These are phyloP conservation scores for Palythoa heliodiscus DNA, from an alignment of 92 coral and sea anemone genomes.

Conservation along the genomic window DNA sequence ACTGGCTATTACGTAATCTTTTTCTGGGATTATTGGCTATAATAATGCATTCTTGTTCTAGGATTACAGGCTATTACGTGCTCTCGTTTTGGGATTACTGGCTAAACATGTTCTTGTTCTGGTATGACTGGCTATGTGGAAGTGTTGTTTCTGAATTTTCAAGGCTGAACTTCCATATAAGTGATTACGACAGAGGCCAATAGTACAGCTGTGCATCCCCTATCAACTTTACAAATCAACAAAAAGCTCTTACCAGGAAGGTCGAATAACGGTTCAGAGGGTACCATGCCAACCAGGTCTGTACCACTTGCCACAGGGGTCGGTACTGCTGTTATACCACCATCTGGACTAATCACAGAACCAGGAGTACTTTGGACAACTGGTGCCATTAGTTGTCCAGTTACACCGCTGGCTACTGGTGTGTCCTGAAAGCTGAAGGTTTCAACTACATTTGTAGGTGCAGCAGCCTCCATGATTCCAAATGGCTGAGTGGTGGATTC, in stretches of 20 bases:
- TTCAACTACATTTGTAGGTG: constrained; percentile 23
- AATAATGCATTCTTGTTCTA: too few relatives aligned
- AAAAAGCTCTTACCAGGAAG: constrained; percentile 18
- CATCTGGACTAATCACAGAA: constrained; percentile 4
- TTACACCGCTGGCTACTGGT: constrained; percentile 41
- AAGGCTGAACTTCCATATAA: too few relatives aligned
- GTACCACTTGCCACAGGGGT: constrained; percentile 17
- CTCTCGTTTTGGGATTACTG: too few relatives aligned
- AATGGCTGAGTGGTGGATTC: constrained; percentile 53
- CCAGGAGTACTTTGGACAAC: constrained; percentile 29
- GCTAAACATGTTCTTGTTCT: too few relatives aligned
- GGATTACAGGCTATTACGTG: too few relatives aligned
- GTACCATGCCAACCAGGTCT: constrained; percentile 37
- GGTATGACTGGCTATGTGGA: too few relatives aligned
- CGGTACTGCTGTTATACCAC: not conserved
- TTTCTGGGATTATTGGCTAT: too few relatives aligned
- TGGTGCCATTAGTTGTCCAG: constrained; percentile 40
- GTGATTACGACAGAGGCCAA: too few relatives aligned
- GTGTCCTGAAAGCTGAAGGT: constrained; percentile 57
- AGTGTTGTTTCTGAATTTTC: too few relatives aligned
- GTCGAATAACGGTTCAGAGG: constrained; percentile 26
- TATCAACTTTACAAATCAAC: not conserved
- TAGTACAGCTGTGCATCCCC: too few relatives aligned
- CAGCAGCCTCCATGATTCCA: constrained; percentile 45
- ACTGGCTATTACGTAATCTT: too few relatives aligned